These are phyloP conservation scores for Coptodon bakossiorum DNA, from an alignment of 2,113 vertebrate genomes.

Conservation along the genomic window DNA sequence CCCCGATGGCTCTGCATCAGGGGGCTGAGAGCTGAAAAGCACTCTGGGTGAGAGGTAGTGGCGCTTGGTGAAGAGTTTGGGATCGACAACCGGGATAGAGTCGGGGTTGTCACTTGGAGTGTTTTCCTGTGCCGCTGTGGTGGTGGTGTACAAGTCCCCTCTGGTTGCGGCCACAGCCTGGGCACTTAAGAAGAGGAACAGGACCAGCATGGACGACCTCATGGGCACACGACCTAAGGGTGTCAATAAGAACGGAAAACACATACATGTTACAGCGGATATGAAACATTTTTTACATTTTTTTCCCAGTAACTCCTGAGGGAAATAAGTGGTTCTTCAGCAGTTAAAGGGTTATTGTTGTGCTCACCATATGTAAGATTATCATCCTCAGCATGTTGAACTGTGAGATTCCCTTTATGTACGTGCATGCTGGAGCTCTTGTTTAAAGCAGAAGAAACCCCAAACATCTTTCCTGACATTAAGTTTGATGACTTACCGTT, in stretches of 20 bases:
- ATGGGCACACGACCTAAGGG: conserved; percentile 77
- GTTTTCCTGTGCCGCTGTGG: conserved; percentile 52
- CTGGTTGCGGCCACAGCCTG: conserved; percentile 79
- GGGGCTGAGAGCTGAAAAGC: conserved; percentile 86
- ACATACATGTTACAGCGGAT: not conserved
- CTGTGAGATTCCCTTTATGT: not conserved
- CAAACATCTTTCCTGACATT: not conserved
- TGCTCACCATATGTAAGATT: not conserved
- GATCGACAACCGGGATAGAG: conserved; percentile 81
- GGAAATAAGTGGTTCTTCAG: not conserved
- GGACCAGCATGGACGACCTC: conserved; percentile 92
- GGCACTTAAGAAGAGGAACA: conserved; percentile 87
- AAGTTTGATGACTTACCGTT: not conserved
- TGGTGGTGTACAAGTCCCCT: conserved; percentile 72
- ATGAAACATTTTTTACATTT: not conserved
- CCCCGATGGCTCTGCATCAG: conserved; percentile 68
- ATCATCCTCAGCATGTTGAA: not conserved
- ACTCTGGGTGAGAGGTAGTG: conserved; percentile 85
- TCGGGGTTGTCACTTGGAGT: not conserved
- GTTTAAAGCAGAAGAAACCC: not conserved
- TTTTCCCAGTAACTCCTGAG: not conserved
- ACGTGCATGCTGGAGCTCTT: not conserved
- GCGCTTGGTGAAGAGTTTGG: conserved; percentile 82
- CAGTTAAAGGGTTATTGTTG: not conserved
- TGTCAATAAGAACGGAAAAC: not conserved